Percentiles rank a stretch among this genome's conserved stretches.
Conservation (phyloP, 2,888 invertebrate species). For the Lomographa bimaculata region DNA sequence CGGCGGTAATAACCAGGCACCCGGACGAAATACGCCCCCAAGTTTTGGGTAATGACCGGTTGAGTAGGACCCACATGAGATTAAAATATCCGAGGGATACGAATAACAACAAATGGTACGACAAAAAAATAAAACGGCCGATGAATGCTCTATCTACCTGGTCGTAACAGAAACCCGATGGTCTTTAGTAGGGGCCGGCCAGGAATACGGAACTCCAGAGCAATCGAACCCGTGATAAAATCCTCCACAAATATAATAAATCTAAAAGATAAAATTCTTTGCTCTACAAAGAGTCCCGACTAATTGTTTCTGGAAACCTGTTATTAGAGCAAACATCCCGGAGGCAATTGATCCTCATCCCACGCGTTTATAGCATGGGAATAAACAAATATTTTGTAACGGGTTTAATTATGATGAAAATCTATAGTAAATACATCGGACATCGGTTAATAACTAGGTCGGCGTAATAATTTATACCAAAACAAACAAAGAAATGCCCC, state of each 20-base stretch:
- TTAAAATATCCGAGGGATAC: slow-evolving; percentile 79
- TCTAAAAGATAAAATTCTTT: slow-evolving; percentile 74
- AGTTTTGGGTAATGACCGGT: slow-evolving; percentile 79
- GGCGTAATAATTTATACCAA: slow-evolving; percentile 35
- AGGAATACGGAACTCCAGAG: slow-evolving; percentile 33
- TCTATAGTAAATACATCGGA: slow-evolving; percentile 41
- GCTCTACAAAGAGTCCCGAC: slow-evolving; percentile 65
- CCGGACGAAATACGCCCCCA: slow-evolving; percentile 78
- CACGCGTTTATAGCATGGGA: slow-evolving; percentile 37
- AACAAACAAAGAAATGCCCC: slow-evolving; percentile 25
- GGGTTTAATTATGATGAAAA: slow-evolving; percentile 39
- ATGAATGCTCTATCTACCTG: slow-evolving; percentile 78
- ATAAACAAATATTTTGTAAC: slow-evolving; percentile 44
- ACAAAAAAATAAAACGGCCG: slow-evolving; percentile 78
- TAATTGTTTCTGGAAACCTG: slow-evolving; percentile 73
- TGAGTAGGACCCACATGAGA: slow-evolving; percentile 71
- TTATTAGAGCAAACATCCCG: slow-evolving; percentile 66
- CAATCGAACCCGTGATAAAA: slow-evolving; percentile 69
- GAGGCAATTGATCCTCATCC: slow-evolving; percentile 40
- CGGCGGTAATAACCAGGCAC: slow-evolving; percentile 78
- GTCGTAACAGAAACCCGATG: slow-evolving; percentile 43
- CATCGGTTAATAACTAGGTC: slow-evolving; percentile 37
- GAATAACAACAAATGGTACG: slow-evolving; percentile 72
- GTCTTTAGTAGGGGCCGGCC: slow-evolving; percentile 44
- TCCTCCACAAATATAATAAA: slow-evolving; percentile 79